These are phyloP conservation scores for Platyrinchus mystaceus DNA, from an alignment of 2,797 vertebrate species.

Conservation along the genomic window DNA sequence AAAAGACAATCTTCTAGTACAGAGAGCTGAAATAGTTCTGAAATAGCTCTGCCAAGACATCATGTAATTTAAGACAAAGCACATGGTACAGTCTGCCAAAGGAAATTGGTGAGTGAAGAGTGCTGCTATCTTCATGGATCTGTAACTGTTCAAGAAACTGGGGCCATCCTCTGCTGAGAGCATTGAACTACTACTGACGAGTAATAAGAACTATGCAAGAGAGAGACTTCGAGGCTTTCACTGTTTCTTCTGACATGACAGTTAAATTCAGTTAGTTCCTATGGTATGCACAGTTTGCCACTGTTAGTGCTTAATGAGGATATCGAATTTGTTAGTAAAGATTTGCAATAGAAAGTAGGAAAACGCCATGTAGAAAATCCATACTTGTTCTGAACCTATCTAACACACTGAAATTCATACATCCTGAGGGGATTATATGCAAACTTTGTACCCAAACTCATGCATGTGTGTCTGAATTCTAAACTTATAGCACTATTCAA, in stretches of 20 bases:
- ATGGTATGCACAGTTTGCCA: background rate
- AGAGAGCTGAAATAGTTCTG: background rate
- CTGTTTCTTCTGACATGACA: background rate
- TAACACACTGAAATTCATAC: background rate
- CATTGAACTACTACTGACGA: background rate
- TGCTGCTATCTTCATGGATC: background rate
- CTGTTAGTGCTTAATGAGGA: background rate
- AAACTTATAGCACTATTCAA: constrained; percentile 30
- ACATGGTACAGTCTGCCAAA: background rate
- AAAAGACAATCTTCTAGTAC: background rate
- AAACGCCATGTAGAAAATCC: background rate
- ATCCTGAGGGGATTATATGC: background rate
- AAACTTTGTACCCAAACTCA: background rate
- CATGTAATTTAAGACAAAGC: background rate
- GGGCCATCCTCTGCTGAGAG: background rate
- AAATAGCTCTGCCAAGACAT: background rate
- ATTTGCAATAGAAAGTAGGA: background rate
- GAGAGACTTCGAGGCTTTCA: background rate
- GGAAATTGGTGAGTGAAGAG: background rate
- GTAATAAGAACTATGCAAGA: background rate
- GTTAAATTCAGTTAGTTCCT: background rate
- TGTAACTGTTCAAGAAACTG: background rate
- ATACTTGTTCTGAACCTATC: background rate
- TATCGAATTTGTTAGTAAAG: background rate
- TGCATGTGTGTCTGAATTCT: constrained; percentile 42